These are phyloP conservation scores for Hesperia comma DNA, from an alignment of 2,888 invertebrate species.

Conservation along the genomic window DNA sequence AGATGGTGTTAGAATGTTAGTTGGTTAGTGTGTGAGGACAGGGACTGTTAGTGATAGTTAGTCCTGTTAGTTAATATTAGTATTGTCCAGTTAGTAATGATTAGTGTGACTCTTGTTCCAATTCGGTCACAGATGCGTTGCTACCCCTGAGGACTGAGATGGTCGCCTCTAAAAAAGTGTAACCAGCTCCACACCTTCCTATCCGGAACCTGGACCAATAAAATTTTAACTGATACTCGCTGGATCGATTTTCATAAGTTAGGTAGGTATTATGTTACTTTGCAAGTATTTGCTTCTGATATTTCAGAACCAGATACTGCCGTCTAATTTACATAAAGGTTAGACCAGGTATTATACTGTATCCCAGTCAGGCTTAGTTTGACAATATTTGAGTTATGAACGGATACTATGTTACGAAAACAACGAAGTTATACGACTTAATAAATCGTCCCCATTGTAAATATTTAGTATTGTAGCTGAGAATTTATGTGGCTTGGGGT, in stretches of 20 bases:
- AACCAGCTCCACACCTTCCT: no score
- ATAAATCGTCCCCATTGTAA: background rate
- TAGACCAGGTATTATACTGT: background rate
- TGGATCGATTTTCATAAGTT: background rate
- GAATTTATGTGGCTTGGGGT: background rate
- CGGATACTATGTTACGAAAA: constrained; percentile 3
- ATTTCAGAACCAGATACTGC: background rate
- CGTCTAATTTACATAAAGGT: constrained; percentile 14
- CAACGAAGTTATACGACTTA: background rate
- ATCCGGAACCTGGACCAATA: no score
- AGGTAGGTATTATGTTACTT: background rate
- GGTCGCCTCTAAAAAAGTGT: no score
- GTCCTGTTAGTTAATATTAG: no score
- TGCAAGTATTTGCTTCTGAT: constrained; percentile 1
- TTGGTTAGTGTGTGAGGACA: no score
- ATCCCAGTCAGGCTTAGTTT: background rate
- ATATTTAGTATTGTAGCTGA: background rate
- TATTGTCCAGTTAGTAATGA: no score
- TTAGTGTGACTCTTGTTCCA: no score
- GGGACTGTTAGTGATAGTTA: no score
- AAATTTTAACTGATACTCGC: background rate
- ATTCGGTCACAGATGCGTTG: no score
- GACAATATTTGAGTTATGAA: constrained; percentile 15
- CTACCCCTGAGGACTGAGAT: no score
- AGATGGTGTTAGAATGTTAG: no score